phyloP scores from a whole-genome alignment of 2,888 invertebrate species.

The Caenorhabditis doughertyi region DNA sequence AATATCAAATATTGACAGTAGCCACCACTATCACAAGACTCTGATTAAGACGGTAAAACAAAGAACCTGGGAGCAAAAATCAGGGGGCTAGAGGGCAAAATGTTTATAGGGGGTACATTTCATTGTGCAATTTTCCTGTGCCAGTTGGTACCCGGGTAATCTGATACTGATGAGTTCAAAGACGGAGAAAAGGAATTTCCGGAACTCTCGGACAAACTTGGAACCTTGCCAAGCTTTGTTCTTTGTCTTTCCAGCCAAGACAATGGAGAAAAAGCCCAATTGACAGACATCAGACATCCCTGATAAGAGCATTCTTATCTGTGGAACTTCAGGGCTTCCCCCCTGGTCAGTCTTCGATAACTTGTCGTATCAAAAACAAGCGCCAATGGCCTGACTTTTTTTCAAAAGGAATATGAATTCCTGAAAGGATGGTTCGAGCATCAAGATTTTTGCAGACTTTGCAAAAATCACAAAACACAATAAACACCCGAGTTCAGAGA shows the following conservation, averaged over 20 bases:
- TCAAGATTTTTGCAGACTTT: slow-evolving; percentile 9
- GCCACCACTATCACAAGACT: slow-evolving; percentile 3
- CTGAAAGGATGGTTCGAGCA: slow-evolving; percentile 12
- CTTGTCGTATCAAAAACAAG: neutral
- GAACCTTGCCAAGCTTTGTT: neutral
- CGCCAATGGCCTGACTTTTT: slow-evolving; percentile 12
- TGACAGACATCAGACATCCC: slow-evolving; percentile 19
- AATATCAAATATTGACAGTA: slow-evolving; percentile 10
- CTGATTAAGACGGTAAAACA: neutral
- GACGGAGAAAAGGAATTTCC: no score
- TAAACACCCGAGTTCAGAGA: slow-evolving; percentile 31
- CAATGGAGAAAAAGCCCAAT: neutral
- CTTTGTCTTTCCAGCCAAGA: neutral
- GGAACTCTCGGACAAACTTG: no score
- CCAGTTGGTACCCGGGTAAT: slow-evolving; percentile 19
- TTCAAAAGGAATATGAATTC: no score
- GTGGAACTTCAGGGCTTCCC: neutral
- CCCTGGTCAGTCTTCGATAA: neutral
- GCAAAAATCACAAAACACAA: slow-evolving; percentile 22
- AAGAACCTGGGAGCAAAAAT: slow-evolving; percentile 16
- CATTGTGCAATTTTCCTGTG: slow-evolving; percentile 1
- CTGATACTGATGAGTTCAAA: neutral
- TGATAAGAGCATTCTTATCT: neutral
- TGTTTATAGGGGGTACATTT: slow-evolving; percentile 47
- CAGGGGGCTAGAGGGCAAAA: slow-evolving; percentile 1